These are phyloP conservation scores for Alentia gelatinosa DNA, from an alignment of 2,888 invertebrate genomes.

Conservation along the genomic window DNA sequence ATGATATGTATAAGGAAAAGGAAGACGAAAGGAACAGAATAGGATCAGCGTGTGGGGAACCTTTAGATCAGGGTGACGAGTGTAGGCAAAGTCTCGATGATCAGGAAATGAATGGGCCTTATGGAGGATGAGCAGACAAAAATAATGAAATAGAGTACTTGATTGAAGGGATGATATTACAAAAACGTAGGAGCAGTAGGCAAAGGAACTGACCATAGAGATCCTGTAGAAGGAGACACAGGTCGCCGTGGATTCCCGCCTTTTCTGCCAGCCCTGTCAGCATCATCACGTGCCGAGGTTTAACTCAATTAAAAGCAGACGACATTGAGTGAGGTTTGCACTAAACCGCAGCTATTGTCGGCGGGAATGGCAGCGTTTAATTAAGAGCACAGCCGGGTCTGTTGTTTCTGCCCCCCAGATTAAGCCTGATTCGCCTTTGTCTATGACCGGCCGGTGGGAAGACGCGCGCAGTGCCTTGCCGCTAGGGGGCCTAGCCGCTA, in stretches of 20 bases:
- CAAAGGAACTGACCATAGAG: background rate
- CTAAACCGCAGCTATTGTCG: conserved; percentile 20
- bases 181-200: background rate
- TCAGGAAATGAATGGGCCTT: too few relatives aligned
- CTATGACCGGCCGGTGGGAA: background rate
- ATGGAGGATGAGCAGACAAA: too few relatives aligned
- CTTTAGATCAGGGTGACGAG: too few relatives aligned
- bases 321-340: background rate
- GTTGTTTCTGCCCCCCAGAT: conserved; percentile 9
- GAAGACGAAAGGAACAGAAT: too few relatives aligned
- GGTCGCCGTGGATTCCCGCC: background rate
- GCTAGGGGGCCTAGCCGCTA: too few relatives aligned
- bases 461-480: background rate
- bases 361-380: background rate
- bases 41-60: too few relatives aligned
- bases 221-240: background rate
- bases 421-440: background rate
- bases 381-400: conserved; percentile 5
- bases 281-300: background rate
- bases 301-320: conserved; percentile 25
- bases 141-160: too few relatives aligned
- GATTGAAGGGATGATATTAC: too few relatives aligned
- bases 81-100: too few relatives aligned
- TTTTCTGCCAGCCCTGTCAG: background rate
- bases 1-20: too few relatives aligned